Evolutionary conservation across 2,797 vertebrate genomes (phyloP).

Genomic region (Taeniopygia guttata): DNA sequence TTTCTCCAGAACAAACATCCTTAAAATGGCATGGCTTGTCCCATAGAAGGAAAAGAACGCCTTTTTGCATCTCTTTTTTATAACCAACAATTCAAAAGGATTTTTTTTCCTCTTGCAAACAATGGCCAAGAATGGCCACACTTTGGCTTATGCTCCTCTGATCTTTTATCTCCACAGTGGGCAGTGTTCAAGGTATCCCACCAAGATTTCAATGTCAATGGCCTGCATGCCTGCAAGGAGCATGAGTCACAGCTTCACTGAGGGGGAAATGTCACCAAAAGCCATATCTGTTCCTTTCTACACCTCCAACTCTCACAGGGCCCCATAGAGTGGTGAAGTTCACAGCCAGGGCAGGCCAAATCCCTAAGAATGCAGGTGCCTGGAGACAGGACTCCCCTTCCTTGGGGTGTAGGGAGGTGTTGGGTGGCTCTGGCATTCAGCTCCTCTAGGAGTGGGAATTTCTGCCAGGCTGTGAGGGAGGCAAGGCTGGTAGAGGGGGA

Average conservation of each 20-base stretch:
- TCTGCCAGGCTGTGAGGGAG: not conserved
- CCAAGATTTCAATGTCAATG: not conserved
- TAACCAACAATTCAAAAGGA: not conserved
- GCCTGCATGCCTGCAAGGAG: not conserved
- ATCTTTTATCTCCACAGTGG: not conserved
- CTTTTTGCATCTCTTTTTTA: not conserved
- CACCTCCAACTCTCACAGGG: not conserved
- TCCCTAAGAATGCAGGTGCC: too few species aligned
- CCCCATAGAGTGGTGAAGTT: accelerated
- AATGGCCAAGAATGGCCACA: not conserved
- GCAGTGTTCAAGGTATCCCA: not conserved
- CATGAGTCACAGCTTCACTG: not conserved
- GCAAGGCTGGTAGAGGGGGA: not conserved
- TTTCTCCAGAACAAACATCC: not conserved
- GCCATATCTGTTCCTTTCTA: accelerated
- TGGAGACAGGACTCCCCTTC: too few species aligned
- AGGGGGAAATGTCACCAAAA: accelerated
- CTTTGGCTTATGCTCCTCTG: not conserved
- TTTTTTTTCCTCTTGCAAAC: not conserved
- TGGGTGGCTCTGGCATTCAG: not conserved
- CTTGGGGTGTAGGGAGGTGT: not conserved
- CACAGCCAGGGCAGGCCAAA: not conserved
- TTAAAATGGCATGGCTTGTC: not conserved
- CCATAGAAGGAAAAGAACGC: not conserved
- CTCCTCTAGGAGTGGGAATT: not conserved